Conservation (phyloP, 2,113 vertebrate genomes). For the Paracanthobrama guichenoti region DNA sequence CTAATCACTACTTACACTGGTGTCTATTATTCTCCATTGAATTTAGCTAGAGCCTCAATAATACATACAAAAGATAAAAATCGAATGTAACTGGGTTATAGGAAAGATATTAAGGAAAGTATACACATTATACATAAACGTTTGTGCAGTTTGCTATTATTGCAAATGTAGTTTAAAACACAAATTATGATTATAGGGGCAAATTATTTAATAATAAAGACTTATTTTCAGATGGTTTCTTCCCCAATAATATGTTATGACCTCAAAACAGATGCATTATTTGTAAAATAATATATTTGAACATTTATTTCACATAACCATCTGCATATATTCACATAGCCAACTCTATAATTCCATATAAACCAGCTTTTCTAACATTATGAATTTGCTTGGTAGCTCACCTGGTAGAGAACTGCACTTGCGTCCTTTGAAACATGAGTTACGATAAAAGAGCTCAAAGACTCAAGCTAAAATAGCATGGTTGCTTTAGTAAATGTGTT, state of each 20-base stretch:
- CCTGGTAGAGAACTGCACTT: not conserved
- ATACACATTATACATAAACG: not conserved
- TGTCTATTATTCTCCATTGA: constrained; percentile 8
- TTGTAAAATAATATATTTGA: not conserved
- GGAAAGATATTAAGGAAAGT: not conserved
- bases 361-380: not conserved
- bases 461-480: too few relatives aligned
- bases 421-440: too few relatives aligned
- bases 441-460: too few relatives aligned
- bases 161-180: not conserved
- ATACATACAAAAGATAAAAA: not conserved
- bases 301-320: not conserved
- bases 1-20: not conserved
- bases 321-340: not conserved
- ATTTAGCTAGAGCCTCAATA: not conserved
- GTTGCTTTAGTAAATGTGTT: too few relatives aligned
- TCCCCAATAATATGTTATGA: not conserved
- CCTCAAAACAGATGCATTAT: not conserved
- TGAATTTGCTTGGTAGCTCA: not conserved
- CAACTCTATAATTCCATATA: not conserved
- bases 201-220: not conserved
- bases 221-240: not conserved
- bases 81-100: not conserved
- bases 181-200: not conserved
- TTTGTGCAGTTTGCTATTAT: not conserved